Percentiles rank a stretch among this genome's conserved stretches.
These are phyloP conservation scores for Trypoxylus dichotomus DNA, from an alignment of 1,140 invertebrate genomes.

Conservation along the genomic window DNA sequence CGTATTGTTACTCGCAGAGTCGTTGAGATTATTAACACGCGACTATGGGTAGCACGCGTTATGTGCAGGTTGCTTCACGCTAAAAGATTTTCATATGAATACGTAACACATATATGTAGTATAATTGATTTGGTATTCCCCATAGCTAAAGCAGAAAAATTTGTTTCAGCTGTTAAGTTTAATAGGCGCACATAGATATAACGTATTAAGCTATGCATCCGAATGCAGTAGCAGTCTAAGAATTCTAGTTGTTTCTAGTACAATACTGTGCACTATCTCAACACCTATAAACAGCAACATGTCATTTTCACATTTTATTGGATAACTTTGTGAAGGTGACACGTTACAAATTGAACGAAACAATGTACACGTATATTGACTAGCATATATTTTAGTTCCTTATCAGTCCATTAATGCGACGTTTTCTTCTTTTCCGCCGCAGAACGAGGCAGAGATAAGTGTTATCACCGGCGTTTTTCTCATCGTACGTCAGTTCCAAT, in stretches of 20 bases:
- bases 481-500: slow-evolving; percentile 17
- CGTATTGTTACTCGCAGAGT: not conserved
- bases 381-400: slow-evolving; percentile 2
- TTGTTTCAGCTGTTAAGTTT: no score
- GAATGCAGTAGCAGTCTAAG: no score
- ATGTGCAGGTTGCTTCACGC: not conserved
- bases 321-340: not conserved
- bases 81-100: no score
- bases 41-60: not conserved
- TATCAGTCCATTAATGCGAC: slow-evolving; percentile 15
- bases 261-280: not conserved
- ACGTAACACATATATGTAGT: no score
- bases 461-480: slow-evolving; percentile 21
- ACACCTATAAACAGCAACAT: not conserved
- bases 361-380: not conserved
- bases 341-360: slow-evolving; percentile 2
- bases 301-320: not conserved
- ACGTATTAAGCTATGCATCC: no score
- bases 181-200: no score
- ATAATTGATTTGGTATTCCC: no score
- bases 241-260: not conserved
- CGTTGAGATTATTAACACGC: not conserved
- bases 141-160: no score
- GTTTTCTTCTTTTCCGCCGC: slow-evolving; percentile 15
- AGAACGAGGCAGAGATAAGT: slow-evolving; percentile 8